Evolutionary conservation across 2,888 invertebrate genomes (phyloP).

Genomic region (Parapristionchus giblindavisi): DNA sequence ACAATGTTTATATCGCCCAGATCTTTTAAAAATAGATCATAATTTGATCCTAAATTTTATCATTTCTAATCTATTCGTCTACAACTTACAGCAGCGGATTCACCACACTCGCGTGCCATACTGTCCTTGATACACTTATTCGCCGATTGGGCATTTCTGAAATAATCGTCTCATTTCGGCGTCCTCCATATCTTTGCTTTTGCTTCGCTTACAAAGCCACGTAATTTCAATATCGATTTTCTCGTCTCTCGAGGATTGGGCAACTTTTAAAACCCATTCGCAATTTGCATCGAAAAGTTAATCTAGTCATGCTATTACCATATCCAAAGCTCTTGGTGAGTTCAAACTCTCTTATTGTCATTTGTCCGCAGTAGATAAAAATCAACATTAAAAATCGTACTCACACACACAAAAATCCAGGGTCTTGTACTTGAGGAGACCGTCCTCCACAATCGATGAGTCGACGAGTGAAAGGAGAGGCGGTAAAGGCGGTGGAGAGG

Average conservation of each 20-base stretch:
- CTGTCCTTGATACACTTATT: constrained; percentile 18
- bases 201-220: too few species aligned
- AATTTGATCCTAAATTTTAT: too few species aligned
- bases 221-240: too few species aligned
- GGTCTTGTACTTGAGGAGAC: not conserved
- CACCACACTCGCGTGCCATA: constrained; percentile 23
- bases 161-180: too few species aligned
- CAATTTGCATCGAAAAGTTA: too few species aligned
- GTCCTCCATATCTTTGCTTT: too few species aligned
- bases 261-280: too few species aligned
- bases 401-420: constrained; percentile 2
- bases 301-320: too few species aligned
- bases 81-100: constrained; percentile 15
- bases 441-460: constrained; percentile 25
- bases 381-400: not conserved
- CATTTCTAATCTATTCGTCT: too few species aligned
- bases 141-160: constrained; percentile 3
- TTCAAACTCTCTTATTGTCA: not conserved
- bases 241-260: not conserved
- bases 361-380: not conserved
- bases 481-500: constrained; percentile 13
- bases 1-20: too few species aligned
- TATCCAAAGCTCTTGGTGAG: too few species aligned
- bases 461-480: constrained; percentile 15
- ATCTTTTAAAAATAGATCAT: too few species aligned